Evolutionary conservation across 2,888 invertebrate species (phyloP).

Genomic region (Calliphora vomitoria): DNA sequence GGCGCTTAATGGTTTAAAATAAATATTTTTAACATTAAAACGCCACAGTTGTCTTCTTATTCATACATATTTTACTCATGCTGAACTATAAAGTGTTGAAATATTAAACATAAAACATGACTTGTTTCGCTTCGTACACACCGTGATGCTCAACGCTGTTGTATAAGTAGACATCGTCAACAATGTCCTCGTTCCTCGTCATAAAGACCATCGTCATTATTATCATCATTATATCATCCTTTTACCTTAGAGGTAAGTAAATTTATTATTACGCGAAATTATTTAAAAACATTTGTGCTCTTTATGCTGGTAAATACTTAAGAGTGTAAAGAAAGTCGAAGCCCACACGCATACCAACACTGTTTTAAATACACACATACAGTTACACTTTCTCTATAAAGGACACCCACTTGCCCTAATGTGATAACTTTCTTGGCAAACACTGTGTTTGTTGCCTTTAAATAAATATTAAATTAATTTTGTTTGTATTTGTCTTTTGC

Average conservation of each 20-base stretch:
- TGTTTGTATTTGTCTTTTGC: not conserved
- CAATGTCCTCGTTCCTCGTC: not conserved
- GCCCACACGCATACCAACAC: not conserved
- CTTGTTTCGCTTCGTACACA: not conserved
- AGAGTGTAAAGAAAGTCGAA: not conserved
- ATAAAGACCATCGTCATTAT: slow-evolving; percentile 6
- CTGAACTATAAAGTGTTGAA: not conserved
- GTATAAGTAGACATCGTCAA: not conserved
- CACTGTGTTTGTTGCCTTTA: not conserved
- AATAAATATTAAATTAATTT: slow-evolving; percentile 13
- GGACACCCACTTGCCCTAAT: not conserved
- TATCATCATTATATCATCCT: not conserved
- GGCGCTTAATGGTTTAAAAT: not conserved
- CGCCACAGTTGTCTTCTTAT: not conserved
- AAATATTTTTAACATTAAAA: not conserved
- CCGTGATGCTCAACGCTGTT: not conserved
- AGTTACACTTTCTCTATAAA: not conserved
- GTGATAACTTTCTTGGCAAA: not conserved
- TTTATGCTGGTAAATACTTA: not conserved
- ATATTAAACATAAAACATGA: not conserved
- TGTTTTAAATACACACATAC: not conserved
- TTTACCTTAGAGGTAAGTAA: slow-evolving; percentile 30
- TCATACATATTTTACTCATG: not conserved
- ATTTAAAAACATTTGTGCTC: not conserved
- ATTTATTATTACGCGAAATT: slow-evolving; percentile 31